phyloP scores from a whole-genome alignment of 2,888 invertebrate genomes.

The Parasteatoda lunata region DNA sequence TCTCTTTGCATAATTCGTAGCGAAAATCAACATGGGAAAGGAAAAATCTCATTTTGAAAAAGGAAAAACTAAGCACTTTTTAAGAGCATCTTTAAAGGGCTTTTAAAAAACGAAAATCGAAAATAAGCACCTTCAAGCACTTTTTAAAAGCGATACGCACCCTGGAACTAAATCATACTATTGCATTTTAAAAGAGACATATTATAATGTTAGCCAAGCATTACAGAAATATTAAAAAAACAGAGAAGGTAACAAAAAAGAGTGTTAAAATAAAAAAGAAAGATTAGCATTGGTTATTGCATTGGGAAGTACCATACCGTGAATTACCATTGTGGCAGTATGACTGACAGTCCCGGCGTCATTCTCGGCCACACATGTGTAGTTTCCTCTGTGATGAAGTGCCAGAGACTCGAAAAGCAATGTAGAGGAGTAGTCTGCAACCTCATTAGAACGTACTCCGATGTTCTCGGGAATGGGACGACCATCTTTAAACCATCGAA shows the following conservation, averaged over 20 bases:
- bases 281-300: constrained; percentile 34
- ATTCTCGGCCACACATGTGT: constrained; percentile 73
- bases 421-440: constrained; percentile 73
- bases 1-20: too few species aligned
- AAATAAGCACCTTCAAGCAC: too few species aligned
- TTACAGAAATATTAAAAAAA: not conserved
- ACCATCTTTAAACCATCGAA: constrained; percentile 70
- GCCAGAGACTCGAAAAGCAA: constrained; percentile 73
- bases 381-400: constrained; percentile 72
- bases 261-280: not conserved
- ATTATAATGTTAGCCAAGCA: too few species aligned
- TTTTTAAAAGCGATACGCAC: too few species aligned
- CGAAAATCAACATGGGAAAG: too few species aligned
- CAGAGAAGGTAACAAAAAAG: not conserved
- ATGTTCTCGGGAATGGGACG: constrained; percentile 49
- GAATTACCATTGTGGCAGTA: constrained; percentile 72
- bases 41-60: too few species aligned
- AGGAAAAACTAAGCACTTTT: too few species aligned
- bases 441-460: constrained; percentile 67
- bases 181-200: too few species aligned
- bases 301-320: constrained; percentile 69
- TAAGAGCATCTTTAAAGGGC: too few species aligned
- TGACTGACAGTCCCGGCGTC: constrained; percentile 72
- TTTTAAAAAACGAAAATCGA: too few species aligned
- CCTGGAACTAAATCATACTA: too few species aligned